Base-by-base conservation (phyloP, 2,888 invertebrate species). In the Drepana falcataria region DNA sequence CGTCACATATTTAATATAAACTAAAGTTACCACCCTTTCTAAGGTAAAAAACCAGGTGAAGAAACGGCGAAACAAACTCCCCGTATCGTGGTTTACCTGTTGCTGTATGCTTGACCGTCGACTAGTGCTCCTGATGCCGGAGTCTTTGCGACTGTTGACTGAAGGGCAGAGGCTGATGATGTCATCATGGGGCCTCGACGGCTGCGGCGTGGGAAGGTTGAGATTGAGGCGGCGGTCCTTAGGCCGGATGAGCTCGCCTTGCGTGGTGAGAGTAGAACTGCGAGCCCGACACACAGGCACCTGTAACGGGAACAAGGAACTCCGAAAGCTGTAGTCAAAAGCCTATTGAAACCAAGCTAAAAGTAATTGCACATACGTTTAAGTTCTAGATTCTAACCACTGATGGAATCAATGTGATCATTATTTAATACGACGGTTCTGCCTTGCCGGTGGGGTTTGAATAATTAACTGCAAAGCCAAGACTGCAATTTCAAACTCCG, bases 91-190 rank as follows among this genome's bases (percentile, higher is more conserved):
- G 4, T 49, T 4, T 53, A 96, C 96, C 93, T 96, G 96, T 69
- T 96, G 96, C 71, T 95, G 95, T 77, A 96, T 96, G 75, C 96
- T 96, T 69, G 96, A 96, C 57, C 96, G 92, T 2, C 96, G 92
- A 68, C 96, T 96, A 55, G 95, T 96, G 79, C 96, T 96, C 68
- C 95, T 93, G 57, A 97, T 97, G 7, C 97, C 97, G 1, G 96
- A 97, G 82, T 97, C 97, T 83, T 97, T 97, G 56, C 97, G 93
- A 68, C 96, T 96, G 71, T 96, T 95, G 53, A 95, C 93, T 2
- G 96, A 95, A 0, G 95, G 94, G 60, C 95, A 95, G 56, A 95
- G 92, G 79, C 95, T 95, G 62, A 95, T 87, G 55, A 93, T 92
- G 75, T 96, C 96, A 35, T 94, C 94, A 48, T 70, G 66, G 2